These are phyloP conservation scores for Montipora capitata DNA, from an alignment of 92 coral and sea anemone genomes.

Conservation along the genomic window DNA sequence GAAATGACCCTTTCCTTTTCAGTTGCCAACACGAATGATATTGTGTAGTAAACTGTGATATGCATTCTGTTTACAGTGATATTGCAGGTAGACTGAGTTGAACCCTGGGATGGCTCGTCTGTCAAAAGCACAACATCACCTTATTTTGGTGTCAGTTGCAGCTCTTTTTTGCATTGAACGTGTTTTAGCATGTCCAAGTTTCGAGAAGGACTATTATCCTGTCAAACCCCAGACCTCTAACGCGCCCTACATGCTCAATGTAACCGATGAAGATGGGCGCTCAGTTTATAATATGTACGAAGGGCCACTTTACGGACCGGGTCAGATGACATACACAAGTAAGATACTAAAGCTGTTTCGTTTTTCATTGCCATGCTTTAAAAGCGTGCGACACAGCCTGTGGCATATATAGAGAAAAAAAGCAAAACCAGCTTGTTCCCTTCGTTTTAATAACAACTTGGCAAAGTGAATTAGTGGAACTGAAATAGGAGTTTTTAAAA, in stretches of 20 bases:
- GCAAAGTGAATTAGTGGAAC: too few relatives aligned
- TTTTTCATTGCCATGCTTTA: too few relatives aligned
- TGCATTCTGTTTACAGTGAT: too few relatives aligned
- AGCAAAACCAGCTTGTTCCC: too few relatives aligned
- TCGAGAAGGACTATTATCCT: conserved; percentile 21
- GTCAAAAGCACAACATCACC: not conserved
- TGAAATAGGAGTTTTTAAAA: too few relatives aligned
- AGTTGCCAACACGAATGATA: too few relatives aligned
- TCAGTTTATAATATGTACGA: not conserved
- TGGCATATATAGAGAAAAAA: too few relatives aligned
- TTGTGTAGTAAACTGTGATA: too few relatives aligned
- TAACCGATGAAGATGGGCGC: conserved; percentile 15
- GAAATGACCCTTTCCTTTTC: too few relatives aligned
- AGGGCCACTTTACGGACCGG: not conserved
- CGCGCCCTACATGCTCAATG: conserved; percentile 17
- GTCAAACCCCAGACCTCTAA: conserved; percentile 11
- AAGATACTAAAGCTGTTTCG: not conserved
- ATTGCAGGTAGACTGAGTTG: not conserved
- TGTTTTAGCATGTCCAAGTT: not conserved
- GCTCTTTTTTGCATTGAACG: not conserved
- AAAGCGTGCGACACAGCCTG: too few relatives aligned
- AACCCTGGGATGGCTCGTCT: not conserved
- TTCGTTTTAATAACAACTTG: too few relatives aligned
- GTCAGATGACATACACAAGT: conserved; percentile 11
- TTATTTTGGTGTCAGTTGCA: not conserved